Base-by-base conservation (phyloP, 2,797 vertebrate species). In the Clarias fuscus region DNA sequence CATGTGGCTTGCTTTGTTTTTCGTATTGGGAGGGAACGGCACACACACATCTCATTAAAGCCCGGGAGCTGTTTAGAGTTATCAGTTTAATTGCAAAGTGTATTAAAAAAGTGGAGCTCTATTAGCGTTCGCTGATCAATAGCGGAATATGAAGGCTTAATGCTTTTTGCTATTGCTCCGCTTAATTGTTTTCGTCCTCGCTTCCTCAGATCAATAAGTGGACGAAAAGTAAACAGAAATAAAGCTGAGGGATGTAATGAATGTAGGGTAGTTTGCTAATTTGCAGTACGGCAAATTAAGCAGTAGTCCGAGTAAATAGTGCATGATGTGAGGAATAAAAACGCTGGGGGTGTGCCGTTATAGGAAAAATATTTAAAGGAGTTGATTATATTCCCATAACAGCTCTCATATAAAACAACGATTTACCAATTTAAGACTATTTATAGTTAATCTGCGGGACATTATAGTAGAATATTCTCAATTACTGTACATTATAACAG, bases 71-170 rank as follows among this genome's bases (percentile, higher is more conserved):
- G 81, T 90, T 87, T 73, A 84, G 87, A 89, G 84, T 84, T 90
- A 91, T 89, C 90, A 82, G 68, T 90, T 87, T 91, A 91, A 91
- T 91, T 90, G 89, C 84, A 48, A 83, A 88, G 70, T 84, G 48
- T 86, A 88, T 89, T 88, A 85, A 87, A 88, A 65, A 88, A 87
- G 79, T 80, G 58, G 53, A 65, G 73, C 64, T 59, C 70, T 77
- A 82, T 75, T 82, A 87, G 85, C 86, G 68, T 88, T 89, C 85
- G 81, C 73, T 89, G 84, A 88, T 88, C 88, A 89, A 83, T 87
- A 73, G 71, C 82, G 71, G 77, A 86, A 87, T 88, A 89, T 87
- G 64, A 82, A 89, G 79, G 84, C 84, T 84, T 80, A 76, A 87
- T 86, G 58, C 73, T 83, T 56, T 56, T 84, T 86, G 68, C 72